Conservation (phyloP, 2,113 vertebrate genomes). For the Channa argus region DNA sequence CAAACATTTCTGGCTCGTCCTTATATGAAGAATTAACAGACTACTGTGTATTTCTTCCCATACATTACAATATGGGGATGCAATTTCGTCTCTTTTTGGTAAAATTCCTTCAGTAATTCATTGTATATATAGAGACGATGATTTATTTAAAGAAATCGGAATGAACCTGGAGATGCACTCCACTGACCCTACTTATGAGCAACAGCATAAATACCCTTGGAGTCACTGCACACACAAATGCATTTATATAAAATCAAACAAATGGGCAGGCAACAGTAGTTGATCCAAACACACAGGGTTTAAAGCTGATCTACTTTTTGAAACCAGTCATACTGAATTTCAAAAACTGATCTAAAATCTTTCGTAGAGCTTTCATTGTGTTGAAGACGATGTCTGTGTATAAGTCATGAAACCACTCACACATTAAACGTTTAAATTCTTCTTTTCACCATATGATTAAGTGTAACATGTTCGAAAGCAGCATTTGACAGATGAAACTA, state of each 20-base stretch:
- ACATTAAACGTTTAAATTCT: constrained; percentile 34
- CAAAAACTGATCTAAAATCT: not conserved
- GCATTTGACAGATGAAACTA: constrained; percentile 63
- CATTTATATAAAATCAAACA: constrained; percentile 37
- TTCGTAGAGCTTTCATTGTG: constrained; percentile 17
- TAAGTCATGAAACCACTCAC: constrained; percentile 52
- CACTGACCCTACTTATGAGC: constrained; percentile 28
- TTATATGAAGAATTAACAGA: constrained; percentile 13
- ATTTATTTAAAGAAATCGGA: constrained; percentile 59
- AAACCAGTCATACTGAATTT: not conserved
- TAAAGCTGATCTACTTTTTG: constrained; percentile 6
- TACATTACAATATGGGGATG: constrained; percentile 12
- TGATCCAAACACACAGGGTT: constrained; percentile 21
- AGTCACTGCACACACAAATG: not conserved
- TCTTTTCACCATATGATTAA: constrained; percentile 43
- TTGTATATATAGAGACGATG: constrained; percentile 38
- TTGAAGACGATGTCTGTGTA: constrained; percentile 16
- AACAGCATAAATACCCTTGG: not conserved
- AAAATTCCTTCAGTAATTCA: constrained; percentile 31
- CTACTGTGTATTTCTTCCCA: not conserved
- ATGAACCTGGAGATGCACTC: constrained; percentile 22
- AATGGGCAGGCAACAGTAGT: not conserved
- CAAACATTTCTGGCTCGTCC: constrained; percentile 13
- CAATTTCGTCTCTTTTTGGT: constrained; percentile 3
- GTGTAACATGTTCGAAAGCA: constrained; percentile 60